A percentile compares a stretch with the other conserved stretches of the same genome.
These are phyloP conservation scores for Lanius ludovicianus DNA, from an alignment of 2,113 vertebrate species.

Conservation along the genomic window DNA sequence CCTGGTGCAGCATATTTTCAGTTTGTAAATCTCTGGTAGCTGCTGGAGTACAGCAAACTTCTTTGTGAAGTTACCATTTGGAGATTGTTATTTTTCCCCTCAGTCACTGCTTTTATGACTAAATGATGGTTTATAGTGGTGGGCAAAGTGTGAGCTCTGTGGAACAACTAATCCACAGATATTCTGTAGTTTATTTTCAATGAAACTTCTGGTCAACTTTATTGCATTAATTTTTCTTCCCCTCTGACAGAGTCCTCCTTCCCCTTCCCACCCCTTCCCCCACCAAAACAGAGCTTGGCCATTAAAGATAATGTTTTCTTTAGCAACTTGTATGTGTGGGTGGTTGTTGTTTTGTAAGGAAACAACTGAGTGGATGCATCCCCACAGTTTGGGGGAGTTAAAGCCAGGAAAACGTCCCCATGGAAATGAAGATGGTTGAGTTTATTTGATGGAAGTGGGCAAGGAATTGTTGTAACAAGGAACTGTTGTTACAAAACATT, in stretches of 20 bases:
- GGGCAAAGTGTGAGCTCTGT: neutral
- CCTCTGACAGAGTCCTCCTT: neutral
- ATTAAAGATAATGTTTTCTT: neutral
- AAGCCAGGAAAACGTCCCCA: fast-evolving
- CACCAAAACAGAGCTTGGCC: neutral
- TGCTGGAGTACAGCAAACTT: neutral
- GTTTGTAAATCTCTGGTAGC: neutral
- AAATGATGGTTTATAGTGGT: neutral
- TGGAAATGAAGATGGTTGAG: neutral
- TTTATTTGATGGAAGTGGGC: neutral
- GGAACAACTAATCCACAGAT: neutral
- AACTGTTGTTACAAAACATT: neutral
- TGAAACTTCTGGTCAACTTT: neutral
- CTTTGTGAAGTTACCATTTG: neutral
- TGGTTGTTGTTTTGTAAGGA: neutral
- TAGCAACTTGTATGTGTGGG: neutral
- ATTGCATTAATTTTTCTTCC: neutral
- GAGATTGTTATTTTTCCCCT: neutral
- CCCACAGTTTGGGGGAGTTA: neutral
- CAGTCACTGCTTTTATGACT: neutral
- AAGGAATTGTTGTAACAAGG: neutral
- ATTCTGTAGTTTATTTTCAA: neutral
- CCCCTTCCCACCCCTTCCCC: neutral
- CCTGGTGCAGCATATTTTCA: neutral
- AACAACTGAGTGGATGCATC: neutral